Conservation (phyloP, 1,140 invertebrate species). For the Gryllus bimaculatus region DNA sequence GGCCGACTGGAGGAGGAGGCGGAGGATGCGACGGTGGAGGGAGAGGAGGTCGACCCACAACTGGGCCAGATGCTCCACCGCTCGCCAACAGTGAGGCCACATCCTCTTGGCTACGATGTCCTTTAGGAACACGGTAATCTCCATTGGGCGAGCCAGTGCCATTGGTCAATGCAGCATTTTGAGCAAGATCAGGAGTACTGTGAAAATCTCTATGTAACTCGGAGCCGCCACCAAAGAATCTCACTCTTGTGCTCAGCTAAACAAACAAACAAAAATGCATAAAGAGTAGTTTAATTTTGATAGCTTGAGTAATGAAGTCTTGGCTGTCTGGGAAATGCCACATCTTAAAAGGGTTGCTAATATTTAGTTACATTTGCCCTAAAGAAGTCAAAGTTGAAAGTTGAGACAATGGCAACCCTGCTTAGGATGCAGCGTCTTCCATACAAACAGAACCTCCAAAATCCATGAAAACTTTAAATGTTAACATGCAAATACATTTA, state of each 20-base stretch:
- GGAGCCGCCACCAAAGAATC: conserved; percentile 41
- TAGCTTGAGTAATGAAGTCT: too few species aligned
- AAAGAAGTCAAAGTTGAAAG: too few species aligned
- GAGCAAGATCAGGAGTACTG: conserved; percentile 72
- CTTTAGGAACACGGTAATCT: conserved; percentile 34
- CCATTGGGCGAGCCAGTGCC: conserved; percentile 23
- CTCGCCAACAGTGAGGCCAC: conserved; percentile 43
- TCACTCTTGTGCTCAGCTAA: conserved; percentile 39
- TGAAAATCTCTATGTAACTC: conserved; percentile 76
- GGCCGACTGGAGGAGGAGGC: conserved; percentile 58
- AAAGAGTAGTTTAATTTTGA: too few species aligned
- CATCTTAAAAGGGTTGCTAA: too few species aligned
- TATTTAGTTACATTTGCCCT: too few species aligned
- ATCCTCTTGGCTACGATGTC: conserved; percentile 67
- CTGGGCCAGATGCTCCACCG: background rate
- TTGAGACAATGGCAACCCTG: too few species aligned
- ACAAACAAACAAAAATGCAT: conserved; percentile 22
- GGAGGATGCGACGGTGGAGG: conserved; percentile 61
- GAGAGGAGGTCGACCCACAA: conserved; percentile 32
- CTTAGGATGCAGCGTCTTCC: too few species aligned
- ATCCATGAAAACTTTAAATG: too few species aligned
- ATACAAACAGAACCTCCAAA: too few species aligned
- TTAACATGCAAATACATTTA: too few species aligned
- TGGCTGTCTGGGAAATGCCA: too few species aligned
- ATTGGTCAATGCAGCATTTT: conserved; percentile 22